Evolutionary conservation across 2,797 vertebrate genomes (phyloP).

Genomic region (Acomys russatus): DNA sequence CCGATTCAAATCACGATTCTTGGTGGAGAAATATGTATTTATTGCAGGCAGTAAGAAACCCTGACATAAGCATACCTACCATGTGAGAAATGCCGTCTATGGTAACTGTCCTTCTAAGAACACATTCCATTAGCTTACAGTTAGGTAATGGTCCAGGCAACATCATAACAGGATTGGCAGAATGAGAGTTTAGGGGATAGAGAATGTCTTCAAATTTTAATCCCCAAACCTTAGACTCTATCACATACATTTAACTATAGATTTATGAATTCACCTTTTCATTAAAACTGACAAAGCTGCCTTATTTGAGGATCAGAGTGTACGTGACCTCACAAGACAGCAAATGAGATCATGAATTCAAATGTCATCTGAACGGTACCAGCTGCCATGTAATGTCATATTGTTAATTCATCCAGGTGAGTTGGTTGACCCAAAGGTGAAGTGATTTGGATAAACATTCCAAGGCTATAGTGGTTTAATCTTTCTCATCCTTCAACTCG

Average conservation of each 20-base stretch:
- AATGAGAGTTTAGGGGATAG: neutral
- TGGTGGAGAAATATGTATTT: neutral
- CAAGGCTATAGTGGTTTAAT: neutral
- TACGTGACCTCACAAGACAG: neutral
- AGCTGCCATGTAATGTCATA: neutral
- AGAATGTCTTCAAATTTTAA: neutral
- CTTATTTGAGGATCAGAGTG: conserved; percentile 19
- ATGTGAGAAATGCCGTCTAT: neutral
- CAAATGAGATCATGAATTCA: conserved; percentile 33
- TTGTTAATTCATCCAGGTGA: neutral
- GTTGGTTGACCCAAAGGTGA: conserved; percentile 19
- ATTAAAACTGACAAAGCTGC: neutral
- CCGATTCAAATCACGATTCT: neutral
- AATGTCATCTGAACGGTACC: neutral
- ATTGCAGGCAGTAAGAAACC: neutral
- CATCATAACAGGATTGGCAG: neutral
- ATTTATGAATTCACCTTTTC: conserved; percentile 42
- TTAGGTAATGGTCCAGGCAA: neutral
- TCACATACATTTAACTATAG: neutral
- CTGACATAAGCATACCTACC: neutral
- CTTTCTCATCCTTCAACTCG: conserved; percentile 13
- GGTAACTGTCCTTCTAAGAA: neutral
- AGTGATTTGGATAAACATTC: conserved; percentile 2
- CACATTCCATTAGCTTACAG: neutral
- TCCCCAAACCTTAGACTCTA: neutral